Evolutionary conservation across 2,797 vertebrate species (phyloP).

Genomic region (Petrocephalus schoutedeni): DNA sequence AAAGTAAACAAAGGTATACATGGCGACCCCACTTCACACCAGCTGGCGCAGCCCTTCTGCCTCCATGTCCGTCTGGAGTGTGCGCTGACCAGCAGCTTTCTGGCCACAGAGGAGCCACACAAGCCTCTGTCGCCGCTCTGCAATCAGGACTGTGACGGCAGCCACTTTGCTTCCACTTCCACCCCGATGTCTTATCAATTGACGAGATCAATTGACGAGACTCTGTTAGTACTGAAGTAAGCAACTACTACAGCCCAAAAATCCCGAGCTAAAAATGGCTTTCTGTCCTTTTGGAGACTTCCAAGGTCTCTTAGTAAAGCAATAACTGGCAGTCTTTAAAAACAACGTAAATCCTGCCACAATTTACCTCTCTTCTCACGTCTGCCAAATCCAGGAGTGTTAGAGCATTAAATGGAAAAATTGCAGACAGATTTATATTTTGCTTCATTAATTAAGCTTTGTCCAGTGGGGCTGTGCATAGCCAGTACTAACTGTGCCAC

Average conservation of each 20-base stretch:
- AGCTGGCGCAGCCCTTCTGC: neutral
- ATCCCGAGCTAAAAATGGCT: neutral
- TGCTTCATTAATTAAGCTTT: neutral
- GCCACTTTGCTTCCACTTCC: neutral
- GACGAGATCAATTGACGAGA: neutral
- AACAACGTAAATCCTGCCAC: neutral
- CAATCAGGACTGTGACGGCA: neutral
- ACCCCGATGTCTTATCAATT: neutral
- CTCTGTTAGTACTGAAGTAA: neutral
- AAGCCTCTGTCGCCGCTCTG: neutral
- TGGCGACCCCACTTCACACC: neutral
- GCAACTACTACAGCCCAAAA: neutral
- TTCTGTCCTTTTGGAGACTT: neutral
- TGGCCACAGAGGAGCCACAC: neutral
- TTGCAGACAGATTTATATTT: neutral
- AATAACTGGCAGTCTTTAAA: neutral
- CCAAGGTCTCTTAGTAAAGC: neutral
- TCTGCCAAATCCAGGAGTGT: neutral
- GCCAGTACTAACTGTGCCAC: neutral
- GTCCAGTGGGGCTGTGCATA: neutral
- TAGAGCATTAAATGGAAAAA: neutral
- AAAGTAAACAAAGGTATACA: neutral
- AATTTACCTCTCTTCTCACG: neutral
- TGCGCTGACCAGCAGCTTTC: neutral
- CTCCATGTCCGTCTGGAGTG: neutral